Base-by-base conservation (phyloP, 2,797 vertebrate genomes). In the Protosalanx chinensis region DNA sequence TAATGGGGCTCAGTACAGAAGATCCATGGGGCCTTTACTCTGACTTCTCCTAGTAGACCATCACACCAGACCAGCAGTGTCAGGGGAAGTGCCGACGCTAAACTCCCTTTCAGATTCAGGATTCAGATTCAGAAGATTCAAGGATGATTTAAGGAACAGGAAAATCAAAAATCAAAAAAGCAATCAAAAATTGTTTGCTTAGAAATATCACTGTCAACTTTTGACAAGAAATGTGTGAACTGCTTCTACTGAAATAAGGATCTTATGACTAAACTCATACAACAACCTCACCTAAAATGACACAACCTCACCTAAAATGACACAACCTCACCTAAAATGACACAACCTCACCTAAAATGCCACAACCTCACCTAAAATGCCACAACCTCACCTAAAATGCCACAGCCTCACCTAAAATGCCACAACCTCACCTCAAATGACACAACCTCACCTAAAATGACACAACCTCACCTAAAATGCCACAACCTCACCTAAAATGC, bases 1-100 rank as follows among this genome's bases (percentile, higher is more conserved):
- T 79, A 51, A 81, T 73, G 37, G 37, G 37, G 37, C 37, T 41
- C 37, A 12, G 37, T 41, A 10, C 37, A 41, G 37, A 41, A 2
- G 37, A 27, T 27, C 37, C 37, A 7, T 10, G 37, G 6, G 37
- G 51, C 18, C 51, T 53, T n/a, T n/a, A 53, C 51, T n/a, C 13
- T 4, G 13, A n/a, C 51, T n/a, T 53, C 15, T n/a, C 18, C 51
- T 53, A 13, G 49, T 13, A 53, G 51, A 53, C 51, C 51, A 53
- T n/a, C 51, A 53, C 51, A 53, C 51, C 51, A 53, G 51, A 16
- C 16, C 13, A 53, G 18, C 18, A 53, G 18, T n/a, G 51, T 18
- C 15, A 53, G 51, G 37, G 8, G 5, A 5, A 18, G 13, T 53
- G 51, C 51, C 1, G 18, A 53, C 7, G 51, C 15, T 53, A 18